Conservation (phyloP, 2,113 vertebrate species). For the Daphoenositta chrysoptera region DNA sequence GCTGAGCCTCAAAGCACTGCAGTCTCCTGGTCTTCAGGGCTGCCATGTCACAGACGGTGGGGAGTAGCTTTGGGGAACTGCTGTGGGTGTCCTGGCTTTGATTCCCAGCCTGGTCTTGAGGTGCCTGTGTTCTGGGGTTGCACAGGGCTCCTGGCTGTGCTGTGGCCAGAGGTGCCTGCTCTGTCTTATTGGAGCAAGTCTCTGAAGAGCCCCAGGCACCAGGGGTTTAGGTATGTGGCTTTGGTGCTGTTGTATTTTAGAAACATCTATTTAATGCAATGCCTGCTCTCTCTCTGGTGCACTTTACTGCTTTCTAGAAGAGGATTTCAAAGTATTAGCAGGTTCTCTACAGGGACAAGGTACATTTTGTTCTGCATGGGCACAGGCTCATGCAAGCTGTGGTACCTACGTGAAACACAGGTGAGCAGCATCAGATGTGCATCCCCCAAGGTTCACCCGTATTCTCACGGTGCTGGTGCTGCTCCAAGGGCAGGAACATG, state of each 20-base stretch:
- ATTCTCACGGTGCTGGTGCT: background rate
- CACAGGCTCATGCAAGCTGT: background rate
- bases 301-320: background rate
- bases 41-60: accelerated
- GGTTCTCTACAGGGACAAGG: background rate
- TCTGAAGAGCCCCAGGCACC: background rate
- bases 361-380: background rate
- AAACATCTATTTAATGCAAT: background rate
- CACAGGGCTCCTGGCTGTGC: background rate
- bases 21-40: background rate
- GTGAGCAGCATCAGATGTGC: background rate
- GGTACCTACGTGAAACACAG: accelerated
- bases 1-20: background rate
- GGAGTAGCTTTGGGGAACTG: accelerated
- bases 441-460: accelerated
- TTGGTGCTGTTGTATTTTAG: background rate
- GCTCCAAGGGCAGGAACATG: background rate
- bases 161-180: accelerated
- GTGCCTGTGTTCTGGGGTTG: background rate
- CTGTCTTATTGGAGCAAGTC: background rate
- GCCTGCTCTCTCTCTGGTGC: background rate
- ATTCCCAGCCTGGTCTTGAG: background rate
- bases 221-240: background rate
- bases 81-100: background rate
- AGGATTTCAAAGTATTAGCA: background rate